A percentile compares a stretch with the other conserved stretches of the same genome.
These are phyloP conservation scores for Indri indri DNA, from an alignment of 2,113 vertebrate species.

Conservation along the genomic window DNA sequence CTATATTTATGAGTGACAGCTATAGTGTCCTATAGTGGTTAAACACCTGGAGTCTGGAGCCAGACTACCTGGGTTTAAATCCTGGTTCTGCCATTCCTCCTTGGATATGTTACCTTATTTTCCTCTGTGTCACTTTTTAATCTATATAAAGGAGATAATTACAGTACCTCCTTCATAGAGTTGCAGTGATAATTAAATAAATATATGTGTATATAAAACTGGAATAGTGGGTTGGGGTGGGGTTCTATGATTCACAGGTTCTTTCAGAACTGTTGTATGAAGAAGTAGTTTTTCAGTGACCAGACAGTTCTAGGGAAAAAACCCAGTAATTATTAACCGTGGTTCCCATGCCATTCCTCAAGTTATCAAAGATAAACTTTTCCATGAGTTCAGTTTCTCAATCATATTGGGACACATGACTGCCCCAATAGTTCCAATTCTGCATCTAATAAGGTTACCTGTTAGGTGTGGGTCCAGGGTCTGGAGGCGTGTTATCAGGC, in stretches of 20 bases:
- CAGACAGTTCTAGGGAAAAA: neutral
- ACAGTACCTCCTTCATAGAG: neutral
- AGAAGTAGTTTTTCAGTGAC: neutral
- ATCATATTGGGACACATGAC: neutral
- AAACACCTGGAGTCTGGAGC: neutral
- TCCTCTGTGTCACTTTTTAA: neutral
- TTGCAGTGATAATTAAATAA: neutral
- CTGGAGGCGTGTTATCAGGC: too few relatives aligned
- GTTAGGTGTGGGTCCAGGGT: neutral
- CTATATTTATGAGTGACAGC: neutral
- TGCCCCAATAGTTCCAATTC: neutral
- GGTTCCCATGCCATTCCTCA: neutral
- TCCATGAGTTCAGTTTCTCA: neutral
- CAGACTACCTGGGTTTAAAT: neutral
- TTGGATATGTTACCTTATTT: neutral
- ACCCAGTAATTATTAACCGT: neutral
- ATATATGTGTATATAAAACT: neutral
- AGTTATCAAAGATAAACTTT: neutral
- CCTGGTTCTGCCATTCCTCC: neutral
- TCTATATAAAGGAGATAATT: neutral
- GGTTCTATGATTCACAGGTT: neutral
- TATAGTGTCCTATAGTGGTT: neutral
- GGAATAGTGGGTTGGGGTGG: neutral
- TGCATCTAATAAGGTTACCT: neutral
- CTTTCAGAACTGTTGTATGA: neutral